Percentiles rank a stretch among this genome's conserved stretches.
Conservation (phyloP, 2,888 invertebrate species). For the Nebria salina region DNA sequence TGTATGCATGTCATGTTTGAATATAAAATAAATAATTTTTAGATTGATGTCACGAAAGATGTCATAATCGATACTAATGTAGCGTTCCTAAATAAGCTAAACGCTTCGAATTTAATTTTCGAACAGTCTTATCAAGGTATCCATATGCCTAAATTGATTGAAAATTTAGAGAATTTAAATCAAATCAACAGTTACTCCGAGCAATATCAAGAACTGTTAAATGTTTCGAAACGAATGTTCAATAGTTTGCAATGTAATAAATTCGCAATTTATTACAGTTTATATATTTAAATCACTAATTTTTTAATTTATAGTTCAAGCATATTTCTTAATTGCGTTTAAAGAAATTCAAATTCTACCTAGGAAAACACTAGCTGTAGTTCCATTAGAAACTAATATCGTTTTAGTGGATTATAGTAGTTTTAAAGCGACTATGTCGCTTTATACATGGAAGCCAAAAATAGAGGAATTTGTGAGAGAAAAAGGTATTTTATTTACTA, state of each 20-base stretch:
- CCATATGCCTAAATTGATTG: constrained; percentile 56
- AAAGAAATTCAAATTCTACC: constrained; percentile 52
- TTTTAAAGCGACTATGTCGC: constrained; percentile 2
- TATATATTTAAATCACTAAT: constrained; percentile 46
- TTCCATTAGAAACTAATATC: constrained; percentile 15
- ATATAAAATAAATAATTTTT: constrained; percentile 47
- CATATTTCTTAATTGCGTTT: constrained; percentile 54
- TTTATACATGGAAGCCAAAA: constrained; percentile 18
- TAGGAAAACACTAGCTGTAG: not conserved
- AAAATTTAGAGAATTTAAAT: constrained; percentile 54
- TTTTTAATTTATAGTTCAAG: constrained; percentile 54
- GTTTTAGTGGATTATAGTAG: not conserved
- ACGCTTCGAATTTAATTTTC: constrained; percentile 55
- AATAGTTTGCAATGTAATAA: constrained; percentile 57
- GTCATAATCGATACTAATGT: constrained; percentile 52
- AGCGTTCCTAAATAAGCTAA: constrained; percentile 55
- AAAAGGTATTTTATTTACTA: not conserved
- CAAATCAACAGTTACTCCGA: constrained; percentile 56
- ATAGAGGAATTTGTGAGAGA: not conserved
- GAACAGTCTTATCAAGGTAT: constrained; percentile 56
- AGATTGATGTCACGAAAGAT: constrained; percentile 55
- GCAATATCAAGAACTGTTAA: constrained; percentile 56
- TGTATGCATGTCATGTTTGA: constrained; percentile 19
- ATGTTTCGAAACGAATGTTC: constrained; percentile 53
- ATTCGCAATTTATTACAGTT: constrained; percentile 22